phyloP scores from a whole-genome alignment of 2,113 vertebrate genomes.

The Andinoacara biseriatus region DNA sequence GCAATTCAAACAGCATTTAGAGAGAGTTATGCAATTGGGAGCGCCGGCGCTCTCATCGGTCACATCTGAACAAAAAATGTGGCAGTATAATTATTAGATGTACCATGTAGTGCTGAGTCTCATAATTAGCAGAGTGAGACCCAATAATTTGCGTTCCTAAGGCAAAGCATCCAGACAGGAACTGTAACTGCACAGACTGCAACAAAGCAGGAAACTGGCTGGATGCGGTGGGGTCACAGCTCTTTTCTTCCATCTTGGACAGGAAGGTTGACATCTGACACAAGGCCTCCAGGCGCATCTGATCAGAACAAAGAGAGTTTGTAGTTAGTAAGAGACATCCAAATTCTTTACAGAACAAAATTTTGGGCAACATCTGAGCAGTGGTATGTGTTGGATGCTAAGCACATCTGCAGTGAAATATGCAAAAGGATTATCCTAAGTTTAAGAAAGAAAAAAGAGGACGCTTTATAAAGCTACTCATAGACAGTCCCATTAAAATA shows the following conservation, averaged over 20 bases:
- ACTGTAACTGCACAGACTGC: slow-evolving; percentile 84
- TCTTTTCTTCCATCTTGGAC: slow-evolving; percentile 83
- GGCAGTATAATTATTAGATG: not conserved
- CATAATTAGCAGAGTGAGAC: slow-evolving; percentile 66
- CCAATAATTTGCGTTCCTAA: slow-evolving; percentile 77
- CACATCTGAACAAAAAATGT: not conserved
- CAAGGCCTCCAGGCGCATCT: slow-evolving; percentile 83
- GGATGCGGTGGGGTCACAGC: slow-evolving; percentile 47
- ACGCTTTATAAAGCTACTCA: too few relatives aligned
- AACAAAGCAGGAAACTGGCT: slow-evolving; percentile 73
- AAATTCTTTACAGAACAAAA: not conserved
- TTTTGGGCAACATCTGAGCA: not conserved
- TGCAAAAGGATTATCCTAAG: too few relatives aligned
- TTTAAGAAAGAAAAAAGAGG: too few relatives aligned
- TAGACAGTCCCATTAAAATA: too few relatives aligned
- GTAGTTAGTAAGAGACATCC: not conserved
- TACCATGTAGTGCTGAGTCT: slow-evolving; percentile 82
- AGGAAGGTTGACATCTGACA: slow-evolving; percentile 84
- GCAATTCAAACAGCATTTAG: too few relatives aligned
- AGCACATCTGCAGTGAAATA: not conserved
- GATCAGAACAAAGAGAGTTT: slow-evolving; percentile 5
- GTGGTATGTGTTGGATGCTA: not conserved
- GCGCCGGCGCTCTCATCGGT: too few relatives aligned
- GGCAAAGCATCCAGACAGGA: slow-evolving; percentile 83
- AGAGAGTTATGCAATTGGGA: too few relatives aligned